These are phyloP conservation scores for Ceratitis capitata DNA, from an alignment of 1,140 invertebrate species.

Conservation along the genomic window DNA sequence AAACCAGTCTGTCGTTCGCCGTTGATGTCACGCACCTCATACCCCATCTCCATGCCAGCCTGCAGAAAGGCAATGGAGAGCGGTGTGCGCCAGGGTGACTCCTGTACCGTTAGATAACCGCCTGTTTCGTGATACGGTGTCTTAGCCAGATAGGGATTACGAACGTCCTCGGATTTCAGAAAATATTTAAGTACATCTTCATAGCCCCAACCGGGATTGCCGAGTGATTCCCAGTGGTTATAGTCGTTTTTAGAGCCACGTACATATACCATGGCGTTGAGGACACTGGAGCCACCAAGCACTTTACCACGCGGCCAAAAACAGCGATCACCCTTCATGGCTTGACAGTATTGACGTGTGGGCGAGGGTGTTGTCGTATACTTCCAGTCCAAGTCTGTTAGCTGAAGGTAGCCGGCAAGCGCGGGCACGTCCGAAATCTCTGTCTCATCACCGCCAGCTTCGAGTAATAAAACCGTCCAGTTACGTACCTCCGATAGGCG, in stretches of 20 bases:
- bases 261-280: slow-evolving; percentile 96
- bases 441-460: slow-evolving; percentile 85
- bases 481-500: slow-evolving; percentile 82
- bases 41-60: slow-evolving; percentile 82
- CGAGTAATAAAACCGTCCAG: slow-evolving; percentile 83
- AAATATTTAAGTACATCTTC: slow-evolving; percentile 88
- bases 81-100: slow-evolving; percentile 82
- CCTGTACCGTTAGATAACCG: slow-evolving; percentile 86
- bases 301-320: slow-evolving; percentile 90
- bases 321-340: slow-evolving; percentile 84
- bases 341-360: slow-evolving; percentile 79
- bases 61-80: slow-evolving; percentile 83
- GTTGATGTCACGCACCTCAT: slow-evolving; percentile 83
- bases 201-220: slow-evolving; percentile 92
- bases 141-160: slow-evolving; percentile 80
- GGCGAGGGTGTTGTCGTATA: slow-evolving; percentile 87
- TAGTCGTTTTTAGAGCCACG: slow-evolving; percentile 92
- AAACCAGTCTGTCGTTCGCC: slow-evolving; percentile 85
- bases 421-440: slow-evolving; percentile 83
- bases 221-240: slow-evolving; percentile 87
- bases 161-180: slow-evolving; percentile 86
- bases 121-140: slow-evolving; percentile 80
- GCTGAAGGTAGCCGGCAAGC: slow-evolving; percentile 78
- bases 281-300: slow-evolving; percentile 90
- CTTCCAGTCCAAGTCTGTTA: slow-evolving; percentile 90